A percentile compares a stretch with the other conserved stretches of the same genome.
Evolutionary conservation across 2,888 invertebrate genomes (phyloP).

Genomic region (Polymixis lichenea): DNA sequence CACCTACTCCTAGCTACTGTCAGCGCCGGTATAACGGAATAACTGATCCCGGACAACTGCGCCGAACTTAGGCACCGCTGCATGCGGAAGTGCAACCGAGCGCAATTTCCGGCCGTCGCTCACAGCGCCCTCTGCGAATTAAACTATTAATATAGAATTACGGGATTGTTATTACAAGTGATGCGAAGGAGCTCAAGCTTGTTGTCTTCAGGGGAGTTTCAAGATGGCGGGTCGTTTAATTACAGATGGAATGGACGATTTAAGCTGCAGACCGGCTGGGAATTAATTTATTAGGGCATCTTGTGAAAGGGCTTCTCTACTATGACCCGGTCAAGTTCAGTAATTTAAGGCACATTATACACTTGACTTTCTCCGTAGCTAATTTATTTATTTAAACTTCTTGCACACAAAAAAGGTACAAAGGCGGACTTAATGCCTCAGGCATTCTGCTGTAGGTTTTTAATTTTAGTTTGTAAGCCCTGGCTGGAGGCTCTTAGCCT

Average conservation of each 20-base stretch:
- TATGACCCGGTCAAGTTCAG: background rate
- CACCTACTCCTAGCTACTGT: constrained; percentile 7
- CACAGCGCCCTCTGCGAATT: constrained; percentile 70
- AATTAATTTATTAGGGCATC: background rate
- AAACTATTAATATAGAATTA: constrained; percentile 71
- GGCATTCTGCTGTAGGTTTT: too few species aligned
- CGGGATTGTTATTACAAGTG: constrained; percentile 56
- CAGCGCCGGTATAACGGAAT: constrained; percentile 13
- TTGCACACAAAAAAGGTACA: too few species aligned
- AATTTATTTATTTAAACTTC: too few species aligned
- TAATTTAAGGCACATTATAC: background rate
- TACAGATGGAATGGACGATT: background rate
- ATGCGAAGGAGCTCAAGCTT: constrained; percentile 32
- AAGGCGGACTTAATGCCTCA: too few species aligned
- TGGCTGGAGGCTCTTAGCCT: too few species aligned
- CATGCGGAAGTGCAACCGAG: constrained; percentile 60
- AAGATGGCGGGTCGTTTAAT: constrained; percentile 6
- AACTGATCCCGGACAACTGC: constrained; percentile 32
- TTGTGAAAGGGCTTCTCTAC: background rate
- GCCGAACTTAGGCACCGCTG: constrained; percentile 43
- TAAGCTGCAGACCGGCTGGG: background rate
- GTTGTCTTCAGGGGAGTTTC: constrained; percentile 22
- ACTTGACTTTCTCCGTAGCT: background rate
- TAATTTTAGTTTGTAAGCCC: too few species aligned
- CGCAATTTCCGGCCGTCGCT: constrained; percentile 81